Percentiles rank a stretch among this genome's conserved stretches.
Evolutionary conservation across 2,797 vertebrate species (phyloP).

Genomic region (Tapera naevia): DNA sequence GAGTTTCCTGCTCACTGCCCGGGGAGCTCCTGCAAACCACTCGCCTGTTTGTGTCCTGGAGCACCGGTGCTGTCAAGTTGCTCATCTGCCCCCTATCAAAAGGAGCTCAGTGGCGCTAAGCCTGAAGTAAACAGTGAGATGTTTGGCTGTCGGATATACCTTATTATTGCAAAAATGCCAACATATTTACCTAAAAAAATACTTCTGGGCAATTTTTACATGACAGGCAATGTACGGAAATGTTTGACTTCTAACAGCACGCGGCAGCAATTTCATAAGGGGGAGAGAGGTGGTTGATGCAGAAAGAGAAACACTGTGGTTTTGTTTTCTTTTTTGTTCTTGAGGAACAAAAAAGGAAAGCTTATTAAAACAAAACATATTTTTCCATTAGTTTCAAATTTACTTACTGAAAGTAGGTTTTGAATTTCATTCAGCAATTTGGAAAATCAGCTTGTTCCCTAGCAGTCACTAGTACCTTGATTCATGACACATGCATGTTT

Average conservation of each 20-base stretch:
- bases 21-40: slow-evolving; percentile 25
- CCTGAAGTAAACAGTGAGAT: not conserved
- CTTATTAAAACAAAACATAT: slow-evolving; percentile 1
- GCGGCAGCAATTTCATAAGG: not conserved
- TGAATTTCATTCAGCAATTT: slow-evolving; percentile 23
- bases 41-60: slow-evolving; percentile 19
- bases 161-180: not conserved
- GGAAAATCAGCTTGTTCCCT: not conserved
- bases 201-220: not conserved
- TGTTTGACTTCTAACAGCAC: not conserved
- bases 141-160: not conserved
- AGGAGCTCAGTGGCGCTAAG: not conserved
- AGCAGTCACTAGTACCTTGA: slow-evolving; percentile 10
- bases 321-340: not conserved
- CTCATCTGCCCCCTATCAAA: slow-evolving; percentile 37
- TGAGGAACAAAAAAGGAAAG: not conserved
- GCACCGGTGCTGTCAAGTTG: slow-evolving; percentile 47
- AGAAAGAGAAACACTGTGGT: not conserved
- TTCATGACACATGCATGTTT: slow-evolving; percentile 21
- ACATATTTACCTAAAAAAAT: not conserved
- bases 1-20: slow-evolving; percentile 39
- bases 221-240: not conserved
- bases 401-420: slow-evolving; percentile 9
- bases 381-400: slow-evolving; percentile 20
- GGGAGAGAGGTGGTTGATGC: not conserved